Conservation (phyloP, 2,797 vertebrate genomes). For the Potorous gilbertii region DNA sequence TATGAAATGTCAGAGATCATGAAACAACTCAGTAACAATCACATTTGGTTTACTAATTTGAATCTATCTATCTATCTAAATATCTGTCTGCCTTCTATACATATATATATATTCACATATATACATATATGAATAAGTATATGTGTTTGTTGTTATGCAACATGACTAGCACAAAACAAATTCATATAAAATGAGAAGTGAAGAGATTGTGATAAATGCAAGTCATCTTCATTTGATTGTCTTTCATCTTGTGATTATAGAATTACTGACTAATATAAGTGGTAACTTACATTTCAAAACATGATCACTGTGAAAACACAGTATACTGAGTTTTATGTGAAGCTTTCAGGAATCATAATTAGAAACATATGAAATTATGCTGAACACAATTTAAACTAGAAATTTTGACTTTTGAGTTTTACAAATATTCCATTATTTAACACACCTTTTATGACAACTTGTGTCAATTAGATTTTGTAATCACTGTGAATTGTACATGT, state of each 20-base stretch:
- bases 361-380: background rate
- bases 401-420: constrained; percentile 1
- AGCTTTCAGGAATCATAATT: background rate
- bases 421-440: background rate
- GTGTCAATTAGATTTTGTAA: background rate
- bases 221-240: background rate
- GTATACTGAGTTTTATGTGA: background rate
- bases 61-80: background rate
- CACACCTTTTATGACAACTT: background rate
- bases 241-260: background rate
- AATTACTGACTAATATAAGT: background rate
- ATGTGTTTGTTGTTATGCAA: background rate
- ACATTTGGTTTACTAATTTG: background rate
- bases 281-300: background rate
- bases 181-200: background rate
- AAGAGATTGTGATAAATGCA: background rate
- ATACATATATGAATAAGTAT: background rate
- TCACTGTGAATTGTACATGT: background rate
- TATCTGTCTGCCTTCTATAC: no score
- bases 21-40: background rate
- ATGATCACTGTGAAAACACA: background rate
- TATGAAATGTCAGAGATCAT: background rate
- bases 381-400: background rate
- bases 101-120: no score
- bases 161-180: background rate